These are phyloP conservation scores for Drosophila tanythrix DNA, from an alignment of 2,888 invertebrate species.

Conservation along the genomic window DNA sequence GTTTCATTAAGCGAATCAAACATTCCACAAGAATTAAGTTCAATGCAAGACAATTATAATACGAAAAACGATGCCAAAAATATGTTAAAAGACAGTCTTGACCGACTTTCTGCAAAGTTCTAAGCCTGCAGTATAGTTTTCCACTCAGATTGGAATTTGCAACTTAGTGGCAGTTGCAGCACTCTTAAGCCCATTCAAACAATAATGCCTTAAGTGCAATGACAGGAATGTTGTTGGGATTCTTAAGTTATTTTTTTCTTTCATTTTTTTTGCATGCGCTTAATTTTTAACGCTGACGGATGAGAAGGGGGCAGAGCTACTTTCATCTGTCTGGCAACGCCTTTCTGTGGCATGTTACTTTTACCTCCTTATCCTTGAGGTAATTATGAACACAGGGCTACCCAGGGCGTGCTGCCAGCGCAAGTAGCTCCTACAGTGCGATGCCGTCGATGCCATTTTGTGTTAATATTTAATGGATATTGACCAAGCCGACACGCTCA, in stretches of 20 bases:
- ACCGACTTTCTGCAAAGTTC: not conserved
- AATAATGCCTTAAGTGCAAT: conserved; percentile 36
- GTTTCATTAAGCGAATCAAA: not conserved
- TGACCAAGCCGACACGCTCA: conserved; percentile 30
- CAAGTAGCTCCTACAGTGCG: conserved; percentile 28
- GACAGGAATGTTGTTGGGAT: conserved; percentile 20
- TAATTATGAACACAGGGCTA: conserved; percentile 61
- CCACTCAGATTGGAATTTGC: conserved; percentile 28
- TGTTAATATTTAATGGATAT: conserved; percentile 63
- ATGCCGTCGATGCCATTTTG: conserved; percentile 35
- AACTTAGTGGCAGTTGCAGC: conserved; percentile 24
- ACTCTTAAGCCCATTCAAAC: conserved; percentile 44
- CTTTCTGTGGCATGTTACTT: conserved; percentile 47
- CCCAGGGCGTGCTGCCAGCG: conserved; percentile 28
- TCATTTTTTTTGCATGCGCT: conserved; percentile 49
- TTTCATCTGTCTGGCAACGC: conserved; percentile 13
- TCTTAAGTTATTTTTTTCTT: not conserved
- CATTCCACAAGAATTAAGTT: not conserved
- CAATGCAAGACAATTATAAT: not conserved
- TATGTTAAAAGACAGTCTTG: not conserved
- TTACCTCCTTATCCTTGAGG: conserved; percentile 46
- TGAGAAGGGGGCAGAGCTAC: not conserved
- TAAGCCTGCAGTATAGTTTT: not conserved
- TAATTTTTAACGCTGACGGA: conserved; percentile 55
- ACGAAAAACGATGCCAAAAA: not conserved